Base-by-base conservation (phyloP, 2,888 invertebrate genomes). In the Enchytraeus crypticus region DNA sequence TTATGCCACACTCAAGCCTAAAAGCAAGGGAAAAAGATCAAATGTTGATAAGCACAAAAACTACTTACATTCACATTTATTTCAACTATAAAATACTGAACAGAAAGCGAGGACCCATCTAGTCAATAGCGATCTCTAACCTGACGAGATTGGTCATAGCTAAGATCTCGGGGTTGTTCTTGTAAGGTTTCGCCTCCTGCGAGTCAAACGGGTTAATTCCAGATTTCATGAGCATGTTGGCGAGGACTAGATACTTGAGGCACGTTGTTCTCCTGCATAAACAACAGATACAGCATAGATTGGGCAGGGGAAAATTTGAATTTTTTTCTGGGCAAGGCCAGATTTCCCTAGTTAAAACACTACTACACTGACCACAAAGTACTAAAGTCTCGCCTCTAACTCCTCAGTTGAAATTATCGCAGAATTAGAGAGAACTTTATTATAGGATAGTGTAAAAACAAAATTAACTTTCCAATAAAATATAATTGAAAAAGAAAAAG, bases 151-250 rank as follows among this genome's bases (percentile, higher is more conserved):
- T 95, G 5, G 97, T 98, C 96, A 99, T 97, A 21, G 97, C 97
- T 69, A 97, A 83, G 72, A 98, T 97, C 82, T 98, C 97, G 0
- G 96, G 93, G 82, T 98, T 97, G 79, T 97, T 97, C 82, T 96
- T 97, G 79, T 98, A 98, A 0, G 98, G 97, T 77, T 98, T 98
- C 0, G 97, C 97, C 82, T 98, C 98, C 83, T 98, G 97, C 0
- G 96, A 96, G 81, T 98, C 98, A 80, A 98, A 98, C 0, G 98
- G 98, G 82, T 98, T 98, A 68, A 98, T 98, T 43, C 93, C 96
- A 3, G 96, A 97, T 79, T 97, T 96, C 95, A 97, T 98, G 84
- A 82, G 89, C 98, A 98, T 98, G 81, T 96, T 98, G 23, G 98
- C 97, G 74, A 98, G 81, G 45, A 98, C 97, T 70, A 98, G 84